Percentiles rank a stretch among this genome's conserved stretches.
phyloP scores from a whole-genome alignment of 2,888 invertebrate species.

The Megaustenia siamemsis region DNA sequence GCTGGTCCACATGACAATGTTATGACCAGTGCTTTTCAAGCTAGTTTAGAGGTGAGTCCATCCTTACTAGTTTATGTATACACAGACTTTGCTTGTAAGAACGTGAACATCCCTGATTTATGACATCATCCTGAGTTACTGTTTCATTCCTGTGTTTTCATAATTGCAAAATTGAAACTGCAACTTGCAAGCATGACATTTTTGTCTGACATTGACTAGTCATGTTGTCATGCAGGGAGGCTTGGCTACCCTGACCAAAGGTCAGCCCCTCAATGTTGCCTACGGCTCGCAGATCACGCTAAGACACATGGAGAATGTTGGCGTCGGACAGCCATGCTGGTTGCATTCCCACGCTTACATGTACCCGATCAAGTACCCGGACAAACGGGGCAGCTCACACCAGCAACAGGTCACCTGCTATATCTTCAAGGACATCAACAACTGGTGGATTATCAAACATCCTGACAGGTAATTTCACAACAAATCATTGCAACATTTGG shows the following conservation, averaged over 20 bases:
- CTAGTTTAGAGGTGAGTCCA: conserved; percentile 86
- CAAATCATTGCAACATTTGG: no score
- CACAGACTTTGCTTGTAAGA: no score
- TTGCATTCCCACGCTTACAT: conserved; percentile 94
- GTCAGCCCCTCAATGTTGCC: conserved; percentile 93
- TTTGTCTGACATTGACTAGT: no score
- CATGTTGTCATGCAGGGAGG: conserved; percentile 85
- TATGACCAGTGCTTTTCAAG: conserved; percentile 98
- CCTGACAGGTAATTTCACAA: conserved; percentile 83
- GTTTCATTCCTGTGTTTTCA: no score
- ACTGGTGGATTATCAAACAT: conserved; percentile 98
- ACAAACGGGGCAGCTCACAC: conserved; percentile 95
- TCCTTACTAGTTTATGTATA: no score
- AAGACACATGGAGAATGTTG: conserved; percentile 92
- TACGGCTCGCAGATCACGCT: conserved; percentile 96
- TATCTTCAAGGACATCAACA: conserved; percentile 94
- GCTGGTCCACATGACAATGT: conserved; percentile 97
- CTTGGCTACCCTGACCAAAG: conserved; percentile 93
- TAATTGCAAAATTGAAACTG: no score
- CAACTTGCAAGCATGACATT: no score
- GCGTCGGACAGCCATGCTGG: conserved; percentile 88
- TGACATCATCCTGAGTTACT: no score
- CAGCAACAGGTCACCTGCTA: conserved; percentile 98
- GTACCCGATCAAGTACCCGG: conserved; percentile 93
- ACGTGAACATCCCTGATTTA: no score